phyloP scores from a whole-genome alignment of 2,888 invertebrate species.

The Amblyteles armatorius region DNA sequence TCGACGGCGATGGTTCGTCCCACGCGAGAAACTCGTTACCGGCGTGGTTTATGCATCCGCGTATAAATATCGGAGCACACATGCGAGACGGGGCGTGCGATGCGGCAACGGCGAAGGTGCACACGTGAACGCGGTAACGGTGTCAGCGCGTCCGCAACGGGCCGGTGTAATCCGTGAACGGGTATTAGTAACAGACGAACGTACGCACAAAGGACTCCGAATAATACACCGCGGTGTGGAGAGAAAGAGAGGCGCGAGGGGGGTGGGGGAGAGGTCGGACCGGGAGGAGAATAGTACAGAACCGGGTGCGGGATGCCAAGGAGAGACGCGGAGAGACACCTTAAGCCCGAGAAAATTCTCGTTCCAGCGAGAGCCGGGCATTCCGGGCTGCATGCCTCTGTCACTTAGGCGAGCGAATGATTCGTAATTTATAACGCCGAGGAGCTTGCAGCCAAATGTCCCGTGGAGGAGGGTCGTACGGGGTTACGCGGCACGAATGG shows the following conservation, averaged over 20 bases:
- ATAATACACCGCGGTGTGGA: constrained; percentile 11
- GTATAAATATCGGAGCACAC: constrained; percentile 54
- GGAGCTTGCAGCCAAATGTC: constrained; percentile 73
- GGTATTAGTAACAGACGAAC: constrained; percentile 31
- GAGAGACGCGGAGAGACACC: not conserved
- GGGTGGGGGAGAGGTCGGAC: not conserved
- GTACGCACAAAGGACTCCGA: not conserved
- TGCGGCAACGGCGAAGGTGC: constrained; percentile 14
- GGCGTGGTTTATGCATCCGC: constrained; percentile 65
- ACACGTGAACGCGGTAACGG: constrained; percentile 23
- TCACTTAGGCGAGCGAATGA: constrained; percentile 81
- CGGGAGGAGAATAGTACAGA: constrained; percentile 1
- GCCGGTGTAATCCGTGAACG: constrained; percentile 25
- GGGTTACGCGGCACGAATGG: constrained; percentile 34
- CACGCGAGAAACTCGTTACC: constrained; percentile 64
- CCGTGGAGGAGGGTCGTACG: constrained; percentile 53
- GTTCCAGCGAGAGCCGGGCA: constrained; percentile 38
- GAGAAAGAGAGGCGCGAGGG: not conserved
- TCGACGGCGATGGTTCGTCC: constrained; percentile 55
- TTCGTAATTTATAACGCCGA: constrained; percentile 82
- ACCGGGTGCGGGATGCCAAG: constrained; percentile 25
- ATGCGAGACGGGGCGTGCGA: not conserved
- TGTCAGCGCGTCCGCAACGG: constrained; percentile 4
- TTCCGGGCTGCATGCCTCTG: constrained; percentile 75
- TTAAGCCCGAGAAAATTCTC: constrained; percentile 41